These are phyloP conservation scores for Drosophila fulvimacula DNA, from an alignment of 2,888 invertebrate genomes.

Conservation along the genomic window DNA sequence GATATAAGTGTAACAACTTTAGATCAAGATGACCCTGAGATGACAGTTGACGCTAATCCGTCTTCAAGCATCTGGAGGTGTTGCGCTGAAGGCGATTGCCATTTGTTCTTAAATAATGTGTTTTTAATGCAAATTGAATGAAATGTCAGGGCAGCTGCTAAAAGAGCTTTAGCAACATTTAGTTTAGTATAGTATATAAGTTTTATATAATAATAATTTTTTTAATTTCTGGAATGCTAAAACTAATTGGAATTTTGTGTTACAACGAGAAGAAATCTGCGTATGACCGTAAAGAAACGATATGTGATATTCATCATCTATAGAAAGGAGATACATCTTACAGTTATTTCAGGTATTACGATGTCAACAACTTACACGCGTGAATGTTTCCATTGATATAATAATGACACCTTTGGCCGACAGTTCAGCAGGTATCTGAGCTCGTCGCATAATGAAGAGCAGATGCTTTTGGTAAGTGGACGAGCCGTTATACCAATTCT, in stretches of 20 bases:
- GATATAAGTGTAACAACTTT: conserved; percentile 7
- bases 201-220: too few relatives aligned
- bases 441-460: conserved; percentile 42
- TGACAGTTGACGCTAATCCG: background rate
- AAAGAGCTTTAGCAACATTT: background rate
- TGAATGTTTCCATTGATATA: conserved; percentile 5
- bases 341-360: background rate
- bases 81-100: background rate
- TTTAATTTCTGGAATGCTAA: background rate
- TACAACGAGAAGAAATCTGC: conserved; percentile 8
- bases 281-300: conserved; percentile 37
- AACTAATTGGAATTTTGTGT: background rate
- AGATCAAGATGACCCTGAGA: background rate
- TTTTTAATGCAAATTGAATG: conserved; percentile 15
- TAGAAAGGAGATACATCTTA: background rate
- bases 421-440: background rate
- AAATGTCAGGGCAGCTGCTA: conserved; percentile 6
- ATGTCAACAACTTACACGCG: background rate
- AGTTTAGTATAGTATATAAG: background rate
- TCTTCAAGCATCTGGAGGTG: background rate
- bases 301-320: conserved; percentile 56
- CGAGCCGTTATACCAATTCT: conserved; percentile 55
- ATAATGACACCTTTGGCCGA: background rate
- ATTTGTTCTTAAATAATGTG: conserved; percentile 1
- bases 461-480: conserved; percentile 40